A percentile compares a stretch with the other conserved stretches of the same genome.
Conservation (phyloP, 2,888 invertebrate genomes). For the Sacculina carcini region DNA sequence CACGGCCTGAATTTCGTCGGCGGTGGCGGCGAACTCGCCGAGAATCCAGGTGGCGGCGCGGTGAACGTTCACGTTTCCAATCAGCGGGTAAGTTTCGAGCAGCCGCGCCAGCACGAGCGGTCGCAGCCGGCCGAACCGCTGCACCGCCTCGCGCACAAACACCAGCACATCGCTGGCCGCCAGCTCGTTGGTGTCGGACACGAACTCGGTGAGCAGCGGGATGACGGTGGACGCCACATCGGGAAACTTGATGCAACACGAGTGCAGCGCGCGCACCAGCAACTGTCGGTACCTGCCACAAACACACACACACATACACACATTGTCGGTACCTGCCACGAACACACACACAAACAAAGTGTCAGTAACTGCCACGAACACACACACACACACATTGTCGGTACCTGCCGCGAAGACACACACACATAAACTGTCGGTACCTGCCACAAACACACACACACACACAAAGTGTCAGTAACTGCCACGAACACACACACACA, state of each 20-base stretch:
- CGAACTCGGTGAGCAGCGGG: slow-evolving; percentile 76
- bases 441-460: background rate
- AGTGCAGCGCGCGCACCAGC: slow-evolving; percentile 76
- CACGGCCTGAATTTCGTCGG: slow-evolving; percentile 48
- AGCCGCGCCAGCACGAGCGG: slow-evolving; percentile 47
- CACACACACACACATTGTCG: background rate
- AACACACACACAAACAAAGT: too few species aligned
- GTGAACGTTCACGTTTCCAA: slow-evolving; percentile 66
- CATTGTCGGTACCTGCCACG: too few species aligned
- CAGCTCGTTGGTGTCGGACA: slow-evolving; percentile 60
- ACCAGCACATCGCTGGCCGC: slow-evolving; percentile 83
- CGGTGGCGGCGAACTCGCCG: slow-evolving; percentile 70
- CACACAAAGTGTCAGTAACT: background rate
- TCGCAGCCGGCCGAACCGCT: slow-evolving; percentile 32
- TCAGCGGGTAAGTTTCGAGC: slow-evolving; percentile 53
- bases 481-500: background rate
- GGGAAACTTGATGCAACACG: slow-evolving; percentile 78
- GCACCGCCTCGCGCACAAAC: slow-evolving; percentile 87
- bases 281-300: slow-evolving; percentile 53
- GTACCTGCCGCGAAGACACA: background rate
- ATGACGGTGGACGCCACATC: slow-evolving; percentile 82
- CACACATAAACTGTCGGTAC: background rate
- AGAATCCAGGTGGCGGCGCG: slow-evolving; percentile 89
- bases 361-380: background rate
- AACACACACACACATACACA: background rate